Evolutionary conservation across 2,113 vertebrate genomes (phyloP), one percentile per base, ranked within the genome.

Genomic region (Embiotoca jacksoni): DNA sequence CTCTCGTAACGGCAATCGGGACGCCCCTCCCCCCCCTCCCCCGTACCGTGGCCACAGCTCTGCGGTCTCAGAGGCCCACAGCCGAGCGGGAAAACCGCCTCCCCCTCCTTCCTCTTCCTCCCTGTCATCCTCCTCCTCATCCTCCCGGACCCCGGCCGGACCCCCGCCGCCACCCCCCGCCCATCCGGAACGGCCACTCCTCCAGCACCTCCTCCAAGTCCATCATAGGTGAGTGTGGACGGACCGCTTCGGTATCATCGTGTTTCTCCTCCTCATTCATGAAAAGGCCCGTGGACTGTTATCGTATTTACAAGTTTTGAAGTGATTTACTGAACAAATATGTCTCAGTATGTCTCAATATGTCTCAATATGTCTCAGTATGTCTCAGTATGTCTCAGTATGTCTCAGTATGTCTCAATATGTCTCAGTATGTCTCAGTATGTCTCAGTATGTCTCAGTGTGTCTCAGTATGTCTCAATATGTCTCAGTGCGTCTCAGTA

Each of bases 101-200:
- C 97, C 96, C 0, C 92, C 91, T 0, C 94, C 94, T 0, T 84
- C 96, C 93, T 2, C 96, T 91, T 84, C 82, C 53, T 88, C 81
- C 88, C 2, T 94, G 92, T 1, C 95, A 86, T 1, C 96, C 90
- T 0, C 95, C 91, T 0, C 95, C 91, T 0, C 95, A 67, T 76
- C 94, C 64, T 94, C 96, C 66, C 92, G 96, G 76, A 97, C 96
- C 0, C 95, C 97, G 0, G 95, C 94, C 0, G 96, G 95, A 76
- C 96, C 96, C 0, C 95, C 95, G 3, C 97, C 97, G 0, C 97
- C 97, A 0, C 97, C 97, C 97, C 0, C 98, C 97, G 0, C 98
- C 98, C 0, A 44, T 97, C 81, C 95, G 98, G 39, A 99, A 99
- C 1, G 98, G 97, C 74, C 96, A 99, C 92, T 92, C 95, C 88